Percentiles rank a stretch among this genome's conserved stretches.
phyloP scores from a whole-genome alignment of 2,113 vertebrate genomes.

The Varanus komodoensis region DNA sequence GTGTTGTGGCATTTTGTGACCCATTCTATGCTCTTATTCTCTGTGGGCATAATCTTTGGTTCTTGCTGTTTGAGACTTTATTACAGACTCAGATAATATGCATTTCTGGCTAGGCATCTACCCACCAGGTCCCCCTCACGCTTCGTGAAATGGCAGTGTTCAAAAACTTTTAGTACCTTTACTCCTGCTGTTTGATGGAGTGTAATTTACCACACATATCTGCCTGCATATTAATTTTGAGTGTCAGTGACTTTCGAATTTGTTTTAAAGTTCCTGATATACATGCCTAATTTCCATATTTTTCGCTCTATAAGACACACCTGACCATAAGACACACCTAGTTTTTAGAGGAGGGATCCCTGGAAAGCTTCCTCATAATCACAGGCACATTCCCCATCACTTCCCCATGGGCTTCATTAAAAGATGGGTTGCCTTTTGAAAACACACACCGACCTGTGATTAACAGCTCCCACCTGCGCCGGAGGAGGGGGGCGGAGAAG shows the following conservation, averaged over 20 bases:
- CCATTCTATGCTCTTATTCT: constrained; percentile 12
- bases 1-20: constrained; percentile 3
- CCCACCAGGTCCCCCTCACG: constrained; percentile 1
- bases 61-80: background rate
- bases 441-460: too few species aligned
- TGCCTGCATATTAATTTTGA: constrained; percentile 56
- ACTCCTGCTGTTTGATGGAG: constrained; percentile 41
- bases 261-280: constrained; percentile 34
- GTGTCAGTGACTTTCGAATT: constrained; percentile 38
- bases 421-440: too few species aligned
- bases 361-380: too few species aligned
- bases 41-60: constrained; percentile 12
- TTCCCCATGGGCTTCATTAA: too few species aligned
- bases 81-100: constrained; percentile 22
- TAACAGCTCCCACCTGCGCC: too few species aligned
- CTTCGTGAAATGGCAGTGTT: constrained; percentile 44
- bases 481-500: too few species aligned
- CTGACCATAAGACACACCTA: too few species aligned
- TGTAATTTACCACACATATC: constrained; percentile 53
- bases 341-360: too few species aligned
- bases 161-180: constrained; percentile 54
- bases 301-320: too few species aligned
- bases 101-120: background rate
- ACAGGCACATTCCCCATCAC: too few species aligned
- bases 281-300: background rate